A percentile compares a stretch with the other conserved stretches of the same genome.
These are phyloP conservation scores for Eutolmus rufibarbis DNA, from an alignment of 2,888 invertebrate genomes.

Conservation along the genomic window DNA sequence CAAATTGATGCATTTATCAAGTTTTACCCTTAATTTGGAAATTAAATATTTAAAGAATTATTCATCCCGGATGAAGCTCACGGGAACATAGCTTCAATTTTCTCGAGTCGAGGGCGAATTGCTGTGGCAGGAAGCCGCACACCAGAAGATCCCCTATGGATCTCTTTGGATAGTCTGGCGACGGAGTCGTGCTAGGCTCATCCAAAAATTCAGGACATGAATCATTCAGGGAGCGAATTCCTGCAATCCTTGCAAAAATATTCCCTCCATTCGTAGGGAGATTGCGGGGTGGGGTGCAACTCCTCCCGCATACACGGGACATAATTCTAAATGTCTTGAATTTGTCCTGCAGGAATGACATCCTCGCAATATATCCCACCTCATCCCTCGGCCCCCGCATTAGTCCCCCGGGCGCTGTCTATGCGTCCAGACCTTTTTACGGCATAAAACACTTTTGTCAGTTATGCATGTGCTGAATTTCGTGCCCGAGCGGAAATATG, in stretches of 20 bases:
- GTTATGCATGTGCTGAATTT: background rate
- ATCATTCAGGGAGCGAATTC: background rate
- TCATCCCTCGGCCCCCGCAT: background rate
- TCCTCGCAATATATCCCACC: background rate
- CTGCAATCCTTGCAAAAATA: background rate
- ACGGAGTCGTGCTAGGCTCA: background rate
- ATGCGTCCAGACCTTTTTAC: background rate
- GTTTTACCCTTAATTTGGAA: background rate
- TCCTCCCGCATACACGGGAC: background rate
- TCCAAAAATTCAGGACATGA: background rate
- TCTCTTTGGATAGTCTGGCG: background rate
- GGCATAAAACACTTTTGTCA: background rate
- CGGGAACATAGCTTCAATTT: background rate
- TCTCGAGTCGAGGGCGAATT: background rate
- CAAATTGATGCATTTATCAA: background rate
- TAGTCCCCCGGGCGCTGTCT: background rate
- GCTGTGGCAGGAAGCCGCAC: background rate
- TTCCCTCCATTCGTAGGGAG: background rate
- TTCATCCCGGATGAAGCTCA: background rate
- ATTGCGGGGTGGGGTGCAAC: background rate
- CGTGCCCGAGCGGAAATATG: background rate
- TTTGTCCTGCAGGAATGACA: background rate
- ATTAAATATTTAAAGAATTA: background rate
- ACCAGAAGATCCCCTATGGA: background rate
- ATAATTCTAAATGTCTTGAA: background rate